Base-by-base conservation (phyloP, 2,888 invertebrate species). In the Drosophila mimica region DNA sequence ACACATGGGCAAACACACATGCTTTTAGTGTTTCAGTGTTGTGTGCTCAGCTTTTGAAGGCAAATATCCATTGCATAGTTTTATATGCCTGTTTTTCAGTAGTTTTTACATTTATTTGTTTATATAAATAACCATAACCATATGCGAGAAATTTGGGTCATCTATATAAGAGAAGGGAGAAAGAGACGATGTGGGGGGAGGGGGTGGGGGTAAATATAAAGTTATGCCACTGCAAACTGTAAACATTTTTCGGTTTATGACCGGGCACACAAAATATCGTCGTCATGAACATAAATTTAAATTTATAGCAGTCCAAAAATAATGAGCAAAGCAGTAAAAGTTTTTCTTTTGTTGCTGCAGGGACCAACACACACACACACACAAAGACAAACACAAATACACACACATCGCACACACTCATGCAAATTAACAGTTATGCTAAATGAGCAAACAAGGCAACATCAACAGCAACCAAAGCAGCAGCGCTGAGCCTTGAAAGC, bases 261-360 rank as follows among this genome's bases (percentile, higher is more conserved):
- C 74, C 69, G 72, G 69, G 79, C 72, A 62, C 70, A 67, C 70
- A 80, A 77, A 73, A 69, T 74, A 78, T 80, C 73, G 74, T 80
- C 77, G 82, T 72, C 77, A 71, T 78, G 82, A 76, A 46, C 80
- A 80, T 82, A 80, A 82, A 82, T 78, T 82, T 78, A 80, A 82
- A 82, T 82, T 82, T 82, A 82, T 82, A 74, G 75, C 82, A 79
- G 82, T 73, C 73, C 71, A 81, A 82, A 82, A 82, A 78, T 82
- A 82, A 82, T 82, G 82, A 82, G 82, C 70, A 79, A 34, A 63
- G 80, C 73, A 69, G 75, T 78, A 82, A 82, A 82, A 80, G 75
- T 82, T 82, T 68, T 65, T 52, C 68, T 62, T 43, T 43, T 67
- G 54, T 68, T 40, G 40, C 30, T 46, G 46, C 34, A 31, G n/a